Conservation (phyloP, 2,888 invertebrate species). For the Dryocosmus kuriphilus region DNA sequence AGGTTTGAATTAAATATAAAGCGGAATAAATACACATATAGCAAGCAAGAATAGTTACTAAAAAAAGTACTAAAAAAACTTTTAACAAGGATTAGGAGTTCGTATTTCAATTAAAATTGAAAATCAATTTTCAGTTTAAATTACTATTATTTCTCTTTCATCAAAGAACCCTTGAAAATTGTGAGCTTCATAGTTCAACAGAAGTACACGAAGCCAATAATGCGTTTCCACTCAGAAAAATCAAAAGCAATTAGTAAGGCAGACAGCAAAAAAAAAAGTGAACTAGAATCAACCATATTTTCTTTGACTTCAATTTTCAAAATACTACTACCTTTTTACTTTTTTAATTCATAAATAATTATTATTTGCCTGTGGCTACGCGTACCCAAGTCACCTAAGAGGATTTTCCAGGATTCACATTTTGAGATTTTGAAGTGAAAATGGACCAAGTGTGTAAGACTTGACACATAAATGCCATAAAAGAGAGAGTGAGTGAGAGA, state of each 20-base stretch:
- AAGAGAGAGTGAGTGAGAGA: not conserved
- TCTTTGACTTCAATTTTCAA: no score
- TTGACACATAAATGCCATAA: not conserved
- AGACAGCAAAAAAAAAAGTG: no score
- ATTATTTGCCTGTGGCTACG: no score
- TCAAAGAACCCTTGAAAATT: not conserved
- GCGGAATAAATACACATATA: not conserved
- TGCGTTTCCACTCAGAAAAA: not conserved
- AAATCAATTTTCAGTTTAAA: not conserved
- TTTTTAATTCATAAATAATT: no score
- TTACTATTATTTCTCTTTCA: not conserved
- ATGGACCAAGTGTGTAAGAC: not conserved
- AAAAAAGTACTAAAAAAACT: no score
- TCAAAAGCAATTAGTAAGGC: not conserved
- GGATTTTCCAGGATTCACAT: not conserved
- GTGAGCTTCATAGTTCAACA: not conserved
- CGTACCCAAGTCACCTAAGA: no score
- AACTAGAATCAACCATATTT: no score
- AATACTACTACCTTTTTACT: no score
- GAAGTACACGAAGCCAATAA: slow-evolving; percentile 6
- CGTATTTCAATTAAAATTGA: not conserved
- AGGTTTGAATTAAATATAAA: not conserved
- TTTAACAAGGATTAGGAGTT: not conserved
- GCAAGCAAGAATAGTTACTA: no score
- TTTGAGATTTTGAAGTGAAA: not conserved